Evolutionary conservation across 2,888 invertebrate species (phyloP).

Genomic region (Blastobasis adustella): DNA sequence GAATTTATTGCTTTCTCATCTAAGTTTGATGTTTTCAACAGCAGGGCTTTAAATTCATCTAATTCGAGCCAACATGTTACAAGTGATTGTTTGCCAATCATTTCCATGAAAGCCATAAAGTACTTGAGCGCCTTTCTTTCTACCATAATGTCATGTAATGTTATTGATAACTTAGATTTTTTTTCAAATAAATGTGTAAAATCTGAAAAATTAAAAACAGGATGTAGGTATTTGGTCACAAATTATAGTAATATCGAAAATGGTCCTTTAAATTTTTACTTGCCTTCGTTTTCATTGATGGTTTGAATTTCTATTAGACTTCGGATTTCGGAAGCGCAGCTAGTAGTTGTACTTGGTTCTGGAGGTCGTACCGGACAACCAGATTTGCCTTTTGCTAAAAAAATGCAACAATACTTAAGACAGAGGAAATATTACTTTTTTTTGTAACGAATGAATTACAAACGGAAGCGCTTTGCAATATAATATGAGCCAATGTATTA

Average conservation of each 20-base stretch:
- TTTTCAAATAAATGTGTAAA: constrained; percentile 49
- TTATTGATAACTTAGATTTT: constrained; percentile 82
- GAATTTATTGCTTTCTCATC: not conserved
- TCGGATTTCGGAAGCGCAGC: constrained; percentile 23
- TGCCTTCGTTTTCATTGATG: constrained; percentile 49
- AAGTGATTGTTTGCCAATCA: constrained; percentile 77
- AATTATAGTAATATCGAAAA: not conserved
- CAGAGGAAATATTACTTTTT: no score
- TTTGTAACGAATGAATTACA: no score
- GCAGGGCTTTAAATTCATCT: constrained; percentile 74
- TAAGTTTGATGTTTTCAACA: constrained; percentile 1
- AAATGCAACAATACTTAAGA: constrained; percentile 8
- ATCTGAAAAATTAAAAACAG: constrained; percentile 40
- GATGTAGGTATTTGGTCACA: not conserved
- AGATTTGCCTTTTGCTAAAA: constrained; percentile 67
- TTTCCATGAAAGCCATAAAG: constrained; percentile 90
- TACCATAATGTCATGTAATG: constrained; percentile 81
- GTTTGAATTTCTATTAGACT: constrained; percentile 36
- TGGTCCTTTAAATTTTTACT: constrained; percentile 11
- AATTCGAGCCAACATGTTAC: constrained; percentile 87
- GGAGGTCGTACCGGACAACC: constrained; percentile 69
- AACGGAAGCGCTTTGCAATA: no score
- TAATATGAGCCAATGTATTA: constrained; percentile 30
- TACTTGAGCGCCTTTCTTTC: constrained; percentile 88
- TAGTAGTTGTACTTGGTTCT: constrained; percentile 30